phyloP scores from a whole-genome alignment of 1,140 invertebrate genomes.

The Neodiprion fabricii region DNA sequence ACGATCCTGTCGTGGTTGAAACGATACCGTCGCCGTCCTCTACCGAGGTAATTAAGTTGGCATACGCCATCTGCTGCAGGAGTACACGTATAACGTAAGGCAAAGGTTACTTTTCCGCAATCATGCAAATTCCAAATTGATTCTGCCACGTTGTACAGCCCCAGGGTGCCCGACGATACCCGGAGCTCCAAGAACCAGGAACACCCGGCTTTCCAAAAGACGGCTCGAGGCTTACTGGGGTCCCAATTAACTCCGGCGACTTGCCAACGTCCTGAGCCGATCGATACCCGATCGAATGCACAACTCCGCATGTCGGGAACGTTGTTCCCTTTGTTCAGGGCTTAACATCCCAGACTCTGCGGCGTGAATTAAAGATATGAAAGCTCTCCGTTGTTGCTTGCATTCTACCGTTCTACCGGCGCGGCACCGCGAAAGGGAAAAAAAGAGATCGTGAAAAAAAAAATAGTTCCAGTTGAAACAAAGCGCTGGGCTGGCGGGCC shows the following conservation, averaged over 20 bases:
- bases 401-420: too few relatives aligned
- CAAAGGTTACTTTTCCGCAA: constrained; percentile 7
- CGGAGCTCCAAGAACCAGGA: background rate
- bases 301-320: too few relatives aligned
- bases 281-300: background rate
- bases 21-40: background rate
- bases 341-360: too few relatives aligned
- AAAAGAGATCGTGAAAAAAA: background rate
- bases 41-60: background rate
- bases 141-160: background rate
- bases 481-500: background rate
- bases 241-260: background rate
- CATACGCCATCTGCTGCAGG: background rate
- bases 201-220: background rate
- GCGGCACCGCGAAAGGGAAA: too few relatives aligned
- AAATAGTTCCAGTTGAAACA: background rate
- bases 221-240: background rate
- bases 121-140: constrained; percentile 5
- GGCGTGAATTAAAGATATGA: too few relatives aligned
- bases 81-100: background rate
- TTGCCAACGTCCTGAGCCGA: background rate
- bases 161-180: background rate
- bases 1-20: background rate
- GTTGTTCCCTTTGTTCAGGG: too few relatives aligned
- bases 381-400: too few relatives aligned